phyloP scores from a whole-genome alignment of 2,797 vertebrate species.

The Gambusia yucatana region DNA sequence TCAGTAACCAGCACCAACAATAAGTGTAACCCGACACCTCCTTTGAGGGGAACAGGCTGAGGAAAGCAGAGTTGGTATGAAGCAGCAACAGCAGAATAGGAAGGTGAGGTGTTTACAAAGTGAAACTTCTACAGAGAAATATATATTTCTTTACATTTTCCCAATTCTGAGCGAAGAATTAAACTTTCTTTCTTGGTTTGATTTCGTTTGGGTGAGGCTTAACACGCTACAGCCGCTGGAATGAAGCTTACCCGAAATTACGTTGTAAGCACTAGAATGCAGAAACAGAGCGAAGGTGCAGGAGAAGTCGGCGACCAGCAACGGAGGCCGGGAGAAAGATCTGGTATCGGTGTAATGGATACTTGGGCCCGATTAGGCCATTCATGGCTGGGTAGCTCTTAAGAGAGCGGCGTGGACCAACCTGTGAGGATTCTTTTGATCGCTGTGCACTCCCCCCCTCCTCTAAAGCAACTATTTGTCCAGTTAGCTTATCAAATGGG shows the following conservation, averaged over 20 bases:
- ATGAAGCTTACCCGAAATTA: background rate
- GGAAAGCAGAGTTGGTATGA: conserved; percentile 46
- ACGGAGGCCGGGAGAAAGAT: conserved; percentile 34
- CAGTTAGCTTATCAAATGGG: conserved; percentile 50
- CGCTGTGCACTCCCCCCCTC: conserved; percentile 15
- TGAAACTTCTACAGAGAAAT: background rate
- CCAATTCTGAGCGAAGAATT: background rate
- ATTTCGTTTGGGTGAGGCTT: background rate
- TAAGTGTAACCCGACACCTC: conserved; percentile 81
- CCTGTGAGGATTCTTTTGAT: conserved; percentile 67
- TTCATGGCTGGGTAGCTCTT: conserved; percentile 73
- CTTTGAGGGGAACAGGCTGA: conserved; percentile 50
- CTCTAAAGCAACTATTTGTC: conserved; percentile 50
- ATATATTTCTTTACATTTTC: background rate
- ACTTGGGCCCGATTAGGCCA: conserved; percentile 63
- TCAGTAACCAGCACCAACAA: conserved; percentile 93
- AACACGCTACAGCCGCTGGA: accelerated
- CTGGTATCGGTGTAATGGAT: conserved; percentile 69
- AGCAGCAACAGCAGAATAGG: conserved; percentile 25
- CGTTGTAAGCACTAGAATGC: conserved; percentile 4
- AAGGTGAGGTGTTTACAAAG: conserved; percentile 23
- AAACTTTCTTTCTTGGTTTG: too few relatives aligned
- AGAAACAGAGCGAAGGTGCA: conserved; percentile 9
- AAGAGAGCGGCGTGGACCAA: conserved; percentile 60
- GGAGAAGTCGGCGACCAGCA: conserved; percentile 15